Evolutionary conservation across 92 coral and sea anemone genomes (phyloP).

Genomic region (Anthopleura xanthogrammica): DNA sequence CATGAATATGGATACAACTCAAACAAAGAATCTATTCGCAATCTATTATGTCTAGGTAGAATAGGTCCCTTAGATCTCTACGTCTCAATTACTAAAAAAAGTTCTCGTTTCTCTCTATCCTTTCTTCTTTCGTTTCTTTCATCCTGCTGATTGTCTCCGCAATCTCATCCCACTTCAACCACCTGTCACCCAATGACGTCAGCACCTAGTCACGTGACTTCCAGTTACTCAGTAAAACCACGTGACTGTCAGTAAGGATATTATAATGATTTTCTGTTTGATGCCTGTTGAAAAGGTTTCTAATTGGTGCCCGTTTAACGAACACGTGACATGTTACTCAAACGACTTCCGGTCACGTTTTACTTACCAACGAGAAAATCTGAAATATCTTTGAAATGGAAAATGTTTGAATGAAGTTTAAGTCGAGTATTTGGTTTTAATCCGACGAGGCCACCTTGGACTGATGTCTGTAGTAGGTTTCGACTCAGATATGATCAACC

Average conservation of each 20-base stretch:
- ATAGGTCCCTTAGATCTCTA: too few species aligned
- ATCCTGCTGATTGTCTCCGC: background rate
- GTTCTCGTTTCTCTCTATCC: too few species aligned
- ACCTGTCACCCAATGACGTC: background rate
- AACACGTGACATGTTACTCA: background rate
- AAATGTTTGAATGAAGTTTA: background rate
- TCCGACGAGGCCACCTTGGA: background rate
- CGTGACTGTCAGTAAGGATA: too few species aligned
- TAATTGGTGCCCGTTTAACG: too few species aligned
- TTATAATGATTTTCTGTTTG: too few species aligned
- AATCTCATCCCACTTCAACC: background rate
- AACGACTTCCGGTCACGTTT: conserved; percentile 2
- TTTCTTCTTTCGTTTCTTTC: background rate
- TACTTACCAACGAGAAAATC: background rate
- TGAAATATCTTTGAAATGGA: background rate
- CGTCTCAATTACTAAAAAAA: too few species aligned
- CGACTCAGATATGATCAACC: background rate
- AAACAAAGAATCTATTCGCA: too few species aligned
- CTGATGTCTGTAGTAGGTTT: background rate
- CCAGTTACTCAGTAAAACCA: background rate
- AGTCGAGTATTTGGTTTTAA: background rate
- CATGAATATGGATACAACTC: too few species aligned
- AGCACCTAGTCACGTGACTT: background rate
- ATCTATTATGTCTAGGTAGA: too few species aligned
- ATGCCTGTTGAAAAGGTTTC: too few species aligned